These are phyloP conservation scores for Trichechus manatus DNA, from an alignment of 2,113 vertebrate species.

Conservation along the genomic window DNA sequence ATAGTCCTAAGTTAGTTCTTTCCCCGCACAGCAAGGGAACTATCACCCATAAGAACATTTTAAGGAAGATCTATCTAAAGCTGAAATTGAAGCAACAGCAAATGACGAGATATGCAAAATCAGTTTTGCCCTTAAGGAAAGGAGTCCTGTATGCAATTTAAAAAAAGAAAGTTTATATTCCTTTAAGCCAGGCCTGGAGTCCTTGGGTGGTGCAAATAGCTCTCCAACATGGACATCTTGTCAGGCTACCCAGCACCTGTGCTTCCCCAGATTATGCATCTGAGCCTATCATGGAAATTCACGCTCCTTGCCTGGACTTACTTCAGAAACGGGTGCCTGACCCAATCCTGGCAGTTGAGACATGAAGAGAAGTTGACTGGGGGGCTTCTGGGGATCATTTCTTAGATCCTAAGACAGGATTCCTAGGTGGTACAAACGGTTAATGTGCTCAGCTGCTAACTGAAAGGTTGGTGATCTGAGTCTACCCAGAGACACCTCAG, in stretches of 20 bases:
- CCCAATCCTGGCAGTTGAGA: neutral
- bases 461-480: neutral
- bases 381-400: neutral
- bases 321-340: neutral
- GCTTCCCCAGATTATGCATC: neutral
- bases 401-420: neutral
- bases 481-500: no score
- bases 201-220: neutral
- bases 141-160: neutral
- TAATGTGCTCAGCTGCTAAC: neutral
- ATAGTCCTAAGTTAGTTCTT: neutral
- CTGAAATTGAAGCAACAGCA: neutral
- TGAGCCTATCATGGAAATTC: neutral
- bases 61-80: neutral
- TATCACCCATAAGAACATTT: neutral
- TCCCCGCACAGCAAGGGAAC: neutral
- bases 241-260: neutral
- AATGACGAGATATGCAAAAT: neutral
- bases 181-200: neutral
- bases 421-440: neutral
- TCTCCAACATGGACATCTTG: neutral
- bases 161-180: neutral
- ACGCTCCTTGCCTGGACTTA: neutral
- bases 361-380: neutral
- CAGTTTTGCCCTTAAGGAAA: slow-evolving; percentile 34